These are phyloP conservation scores for Diplolepis rosae DNA, from an alignment of 2,888 invertebrate genomes.

Conservation along the genomic window DNA sequence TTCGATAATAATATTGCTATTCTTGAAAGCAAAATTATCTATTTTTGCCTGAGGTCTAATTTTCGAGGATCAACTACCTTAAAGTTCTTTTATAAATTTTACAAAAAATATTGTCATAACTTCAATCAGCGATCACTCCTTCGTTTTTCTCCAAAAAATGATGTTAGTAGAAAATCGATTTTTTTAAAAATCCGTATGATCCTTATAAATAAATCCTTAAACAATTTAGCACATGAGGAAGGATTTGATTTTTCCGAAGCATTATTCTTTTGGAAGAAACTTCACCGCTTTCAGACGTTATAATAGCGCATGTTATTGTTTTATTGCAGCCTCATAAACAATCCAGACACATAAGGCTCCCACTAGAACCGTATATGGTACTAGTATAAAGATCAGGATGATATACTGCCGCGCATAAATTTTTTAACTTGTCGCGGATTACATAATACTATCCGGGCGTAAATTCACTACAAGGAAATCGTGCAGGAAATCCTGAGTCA, in stretches of 20 bases:
- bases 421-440: slow-evolving; percentile 66
- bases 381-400: slow-evolving; percentile 51
- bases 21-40: no score
- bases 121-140: no score
- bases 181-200: no score
- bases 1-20: no score
- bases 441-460: slow-evolving; percentile 62
- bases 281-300: slow-evolving; percentile 51
- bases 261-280: slow-evolving; percentile 8
- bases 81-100: no score
- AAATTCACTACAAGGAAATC: slow-evolving; percentile 54
- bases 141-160: no score
- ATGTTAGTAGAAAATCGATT: no score
- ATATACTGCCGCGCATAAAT: slow-evolving; percentile 68
- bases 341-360: slow-evolving; percentile 50
- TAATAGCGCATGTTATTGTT: slow-evolving; percentile 65
- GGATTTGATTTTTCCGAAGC: not conserved
- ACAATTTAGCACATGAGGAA: no score
- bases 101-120: no score
- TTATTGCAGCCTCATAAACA: slow-evolving; percentile 64
- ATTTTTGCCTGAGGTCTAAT: no score
- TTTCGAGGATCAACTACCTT: no score
- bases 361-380: slow-evolving; percentile 40
- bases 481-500: not conserved
- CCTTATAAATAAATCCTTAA: no score